Evolutionary conservation across 35 echinoderm and acorn worm genomes (phyloP), one percentile per base, ranked within the genome.

Genomic region (Ophioderma brevispina): DNA sequence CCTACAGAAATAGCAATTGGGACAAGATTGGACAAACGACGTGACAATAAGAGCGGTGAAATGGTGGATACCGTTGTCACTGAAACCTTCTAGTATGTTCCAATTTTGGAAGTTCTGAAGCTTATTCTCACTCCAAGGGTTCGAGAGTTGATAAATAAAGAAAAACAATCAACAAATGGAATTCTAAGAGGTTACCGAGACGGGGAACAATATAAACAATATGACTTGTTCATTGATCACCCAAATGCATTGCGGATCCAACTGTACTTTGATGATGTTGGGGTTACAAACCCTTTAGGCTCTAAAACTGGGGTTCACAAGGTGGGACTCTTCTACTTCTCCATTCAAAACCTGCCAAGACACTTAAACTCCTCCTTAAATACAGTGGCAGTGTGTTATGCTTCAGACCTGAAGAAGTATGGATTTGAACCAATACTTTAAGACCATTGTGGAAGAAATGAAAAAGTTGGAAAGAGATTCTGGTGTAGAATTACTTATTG

Each of bases 231-330:
- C 21, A 46, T 42, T 37, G 42, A 84, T 28, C 81, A 84, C 39
- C 81, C 81, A 40, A 84, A 55, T 84, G 81, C 81, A n/a, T 49
- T 84, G 35, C 8, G 46, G 46, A 43, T 49, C 11, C 81, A 84
- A n/a, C 81, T 86, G 31, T 75, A 86, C 52, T 75, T 75, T 38
- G 84, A 86, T 76, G 63, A 86, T 64, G 78, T 81, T 55, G 43
- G 85, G 38, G 76, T 85, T 13, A 42, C 19, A 13, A 91, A 91
- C 76, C 90, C 90, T 35, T 36, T 91, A 3, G 82, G 90, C 31
- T 52, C 38, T 36, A 91, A 86, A 78, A 78, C 38, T 30, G 36
- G 46, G 8, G 23, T 80, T 28, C 77, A 80, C 84, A 92, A 64
- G 76, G 49, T 64, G n/a, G 64, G 64, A 37, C 4, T 75, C 34